Conservation (phyloP, 2,113 vertebrate genomes). For the Bubo scandiacus region DNA sequence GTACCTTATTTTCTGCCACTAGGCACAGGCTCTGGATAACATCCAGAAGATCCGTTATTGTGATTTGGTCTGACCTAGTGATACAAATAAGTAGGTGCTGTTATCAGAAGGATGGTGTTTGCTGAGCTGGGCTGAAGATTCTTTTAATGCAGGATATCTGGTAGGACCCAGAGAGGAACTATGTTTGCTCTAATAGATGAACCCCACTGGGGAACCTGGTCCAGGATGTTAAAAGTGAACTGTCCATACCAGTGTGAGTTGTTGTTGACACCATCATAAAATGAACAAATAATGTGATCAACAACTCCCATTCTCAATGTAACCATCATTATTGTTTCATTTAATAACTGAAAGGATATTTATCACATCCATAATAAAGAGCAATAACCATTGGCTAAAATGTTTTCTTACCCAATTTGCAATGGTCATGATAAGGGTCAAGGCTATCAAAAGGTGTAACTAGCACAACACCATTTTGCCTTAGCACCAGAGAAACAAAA, state of each 20-base stretch:
- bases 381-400: neutral
- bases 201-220: neutral
- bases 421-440: neutral
- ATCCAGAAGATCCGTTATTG: neutral
- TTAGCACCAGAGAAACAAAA: neutral
- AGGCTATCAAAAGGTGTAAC: neutral
- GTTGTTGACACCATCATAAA: neutral
- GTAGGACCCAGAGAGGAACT: neutral
- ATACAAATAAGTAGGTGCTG: neutral
- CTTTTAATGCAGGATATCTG: neutral
- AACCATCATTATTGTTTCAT: neutral
- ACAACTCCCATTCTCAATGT: neutral
- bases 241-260: neutral
- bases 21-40: neutral
- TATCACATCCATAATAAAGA: neutral
- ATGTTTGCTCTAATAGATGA: neutral
- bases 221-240: neutral
- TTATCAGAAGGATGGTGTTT: neutral
- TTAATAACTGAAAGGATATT: neutral
- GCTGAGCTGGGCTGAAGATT: neutral
- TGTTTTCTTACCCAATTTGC: neutral
- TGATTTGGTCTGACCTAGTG: neutral
- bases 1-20: neutral
- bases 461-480: neutral
- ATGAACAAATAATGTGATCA: neutral